Conservation (phyloP, 2,113 vertebrate species). For the Amphilophus citrinellus region DNA sequence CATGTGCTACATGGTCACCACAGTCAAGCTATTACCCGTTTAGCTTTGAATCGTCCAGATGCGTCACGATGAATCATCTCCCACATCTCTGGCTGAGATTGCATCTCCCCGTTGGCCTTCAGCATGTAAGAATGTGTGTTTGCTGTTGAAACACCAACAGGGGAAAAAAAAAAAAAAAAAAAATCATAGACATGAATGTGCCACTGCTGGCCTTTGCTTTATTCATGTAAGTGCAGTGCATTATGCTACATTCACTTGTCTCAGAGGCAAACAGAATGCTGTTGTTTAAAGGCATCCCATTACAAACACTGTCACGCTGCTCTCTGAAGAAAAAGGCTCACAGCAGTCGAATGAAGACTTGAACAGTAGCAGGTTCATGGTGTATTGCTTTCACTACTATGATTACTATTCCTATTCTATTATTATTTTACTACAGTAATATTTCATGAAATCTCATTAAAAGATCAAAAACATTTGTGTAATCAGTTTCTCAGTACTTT, state of each 20-base stretch:
- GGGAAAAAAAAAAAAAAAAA: neutral
- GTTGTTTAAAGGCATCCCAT: conserved; percentile 5
- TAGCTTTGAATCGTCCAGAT: neutral
- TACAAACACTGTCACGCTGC: neutral
- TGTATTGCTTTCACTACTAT: neutral
- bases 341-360: neutral
- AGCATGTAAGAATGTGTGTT: neutral
- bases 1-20: neutral
- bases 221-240: neutral
- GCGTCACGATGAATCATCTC: conserved; percentile 39
- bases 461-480: neutral
- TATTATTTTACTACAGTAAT: neutral
- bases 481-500: neutral
- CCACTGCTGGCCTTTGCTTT: neutral
- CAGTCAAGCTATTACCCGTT: conserved; percentile 15
- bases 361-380: neutral
- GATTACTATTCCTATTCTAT: neutral
- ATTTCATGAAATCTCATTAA: conserved; percentile 1
- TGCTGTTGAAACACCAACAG: neutral
- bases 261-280: neutral
- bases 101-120: conserved; percentile 3
- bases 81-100: conserved; percentile 2
- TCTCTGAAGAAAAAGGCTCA: neutral
- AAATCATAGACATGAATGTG: neutral
- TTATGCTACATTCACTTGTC: neutral